Conservation (phyloP, 2,888 invertebrate genomes). For the Oscheius sp. region DNA sequence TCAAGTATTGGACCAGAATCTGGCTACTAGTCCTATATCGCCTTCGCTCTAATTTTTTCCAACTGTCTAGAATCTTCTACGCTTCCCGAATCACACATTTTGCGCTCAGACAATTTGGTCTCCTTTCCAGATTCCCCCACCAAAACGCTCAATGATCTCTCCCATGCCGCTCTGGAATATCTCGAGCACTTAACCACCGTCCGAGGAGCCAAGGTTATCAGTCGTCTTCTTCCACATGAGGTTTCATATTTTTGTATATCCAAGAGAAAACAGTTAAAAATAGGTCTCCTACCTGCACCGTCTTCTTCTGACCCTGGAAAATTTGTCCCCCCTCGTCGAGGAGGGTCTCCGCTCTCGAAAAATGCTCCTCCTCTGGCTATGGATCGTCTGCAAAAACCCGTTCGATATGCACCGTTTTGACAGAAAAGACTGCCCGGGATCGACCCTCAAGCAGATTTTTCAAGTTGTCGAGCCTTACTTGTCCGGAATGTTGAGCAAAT, state of each 20-base stretch:
- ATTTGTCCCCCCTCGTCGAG: constrained; percentile 30
- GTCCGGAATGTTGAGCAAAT: constrained; percentile 45
- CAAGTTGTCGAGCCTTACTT: constrained; percentile 51
- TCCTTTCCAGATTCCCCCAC: neutral
- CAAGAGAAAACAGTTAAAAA: neutral
- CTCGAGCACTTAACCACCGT: constrained; percentile 51
- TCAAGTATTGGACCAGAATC: too few relatives aligned
- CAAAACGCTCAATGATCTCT: constrained; percentile 32
- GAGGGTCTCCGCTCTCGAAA: constrained; percentile 44
- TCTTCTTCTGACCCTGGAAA: constrained; percentile 56
- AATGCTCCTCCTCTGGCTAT: constrained; percentile 66
- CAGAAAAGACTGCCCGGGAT: constrained; percentile 46
- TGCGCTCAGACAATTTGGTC: too few relatives aligned
- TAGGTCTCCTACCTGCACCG: constrained; percentile 60
- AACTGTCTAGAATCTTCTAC: too few relatives aligned
- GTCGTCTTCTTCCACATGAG: constrained; percentile 55
- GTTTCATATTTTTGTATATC: constrained; percentile 21
- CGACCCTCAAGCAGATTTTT: constrained; percentile 55
- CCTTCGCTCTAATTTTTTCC: too few relatives aligned
- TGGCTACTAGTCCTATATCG: too few relatives aligned
- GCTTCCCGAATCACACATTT: too few relatives aligned
- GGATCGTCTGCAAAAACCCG: constrained; percentile 71
- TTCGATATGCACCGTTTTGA: constrained; percentile 64
- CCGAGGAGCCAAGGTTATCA: constrained; percentile 55
- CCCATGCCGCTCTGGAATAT: constrained; percentile 44